phyloP scores from a whole-genome alignment of 2,888 invertebrate species.

The Mechanitis messenoides region DNA sequence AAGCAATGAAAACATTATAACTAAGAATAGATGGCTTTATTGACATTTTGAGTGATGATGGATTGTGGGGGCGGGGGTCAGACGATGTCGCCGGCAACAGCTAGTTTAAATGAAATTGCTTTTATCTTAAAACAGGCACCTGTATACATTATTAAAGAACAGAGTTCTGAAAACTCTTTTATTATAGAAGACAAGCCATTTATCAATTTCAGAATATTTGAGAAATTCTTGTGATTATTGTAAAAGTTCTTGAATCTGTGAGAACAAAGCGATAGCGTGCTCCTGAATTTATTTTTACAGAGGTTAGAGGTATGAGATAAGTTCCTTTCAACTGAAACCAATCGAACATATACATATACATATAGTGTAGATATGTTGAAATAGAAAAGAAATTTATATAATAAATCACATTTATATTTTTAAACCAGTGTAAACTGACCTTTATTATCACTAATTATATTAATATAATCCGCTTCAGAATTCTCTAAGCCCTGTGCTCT shows the following conservation, averaged over 20 bases:
- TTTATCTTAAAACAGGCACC: neutral
- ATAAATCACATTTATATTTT: too few relatives aligned
- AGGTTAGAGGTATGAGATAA: neutral
- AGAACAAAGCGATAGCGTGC: conserved; percentile 4
- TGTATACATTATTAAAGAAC: neutral
- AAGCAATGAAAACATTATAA: too few relatives aligned
- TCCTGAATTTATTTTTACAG: neutral
- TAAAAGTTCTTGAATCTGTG: conserved; percentile 5
- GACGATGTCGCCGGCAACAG: too few relatives aligned
- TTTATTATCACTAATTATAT: conserved; percentile 3
- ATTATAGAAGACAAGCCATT: conserved; percentile 1
- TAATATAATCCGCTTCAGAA: conserved; percentile 17
- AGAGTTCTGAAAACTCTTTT: neutral
- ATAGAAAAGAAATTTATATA: too few relatives aligned
- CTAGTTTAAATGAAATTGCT: neutral
- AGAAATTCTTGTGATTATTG: neutral
- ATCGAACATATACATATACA: neutral
- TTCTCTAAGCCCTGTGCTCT: conserved; percentile 9
- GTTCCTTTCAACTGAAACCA: neutral
- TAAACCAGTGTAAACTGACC: too few relatives aligned
- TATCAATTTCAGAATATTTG: neutral
- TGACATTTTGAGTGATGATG: too few relatives aligned
- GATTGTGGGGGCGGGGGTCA: too few relatives aligned
- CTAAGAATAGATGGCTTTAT: too few relatives aligned
- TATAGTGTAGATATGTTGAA: too few relatives aligned